Evolutionary conservation across 2,888 invertebrate genomes (phyloP), one percentile per base, ranked within the genome.

Genomic region (Heteromurus nitidus): DNA sequence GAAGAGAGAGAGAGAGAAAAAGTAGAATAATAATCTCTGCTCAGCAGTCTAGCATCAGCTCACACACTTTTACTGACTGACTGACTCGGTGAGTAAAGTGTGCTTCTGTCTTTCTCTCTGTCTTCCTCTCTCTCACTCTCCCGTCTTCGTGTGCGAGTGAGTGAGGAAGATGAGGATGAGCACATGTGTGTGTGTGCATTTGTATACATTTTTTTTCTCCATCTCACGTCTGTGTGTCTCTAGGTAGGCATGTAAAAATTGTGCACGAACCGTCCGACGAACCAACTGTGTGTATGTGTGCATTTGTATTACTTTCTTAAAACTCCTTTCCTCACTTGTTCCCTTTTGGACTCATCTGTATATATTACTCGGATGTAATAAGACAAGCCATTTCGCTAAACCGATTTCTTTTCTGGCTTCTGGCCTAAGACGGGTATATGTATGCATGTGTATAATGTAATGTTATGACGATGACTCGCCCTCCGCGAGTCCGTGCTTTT

Each of bases 401-500:
- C 72, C 62, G 72, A 72, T 62, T 62, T 70, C 44, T 18, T 79
- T 79, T 50, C 72, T 79, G 79, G 79, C 79, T 64, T 13, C 65
- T 50, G 31, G 79, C 79, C 79, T 70, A 79, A 79, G 65, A 76
- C 62, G 69, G 62, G 62, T 26, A 55, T 69, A 70, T 72, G 55
- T 55, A 79, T 79, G 79, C 70, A 55, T 79, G 60, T 62, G 74
- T 76, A 18, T 47, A 75, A 65, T 50, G 31, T 65, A 60, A 60
- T 69, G 68, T 76, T 69, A 68, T 76, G 47, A 68, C 44, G 50
- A 75, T 64, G n/a, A 31, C 67, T 26, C 47, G 9, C 31, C 3
- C 24, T 22, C 24, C 3, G 18, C 42, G 24, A 13, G 11, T 26
- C 18, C 2, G n/a, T 9, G 5, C 3, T 24, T 22, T 16, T 55